Evolutionary conservation across 1,140 invertebrate genomes (phyloP).

Genomic region (Harpegnathos saltator): DNA sequence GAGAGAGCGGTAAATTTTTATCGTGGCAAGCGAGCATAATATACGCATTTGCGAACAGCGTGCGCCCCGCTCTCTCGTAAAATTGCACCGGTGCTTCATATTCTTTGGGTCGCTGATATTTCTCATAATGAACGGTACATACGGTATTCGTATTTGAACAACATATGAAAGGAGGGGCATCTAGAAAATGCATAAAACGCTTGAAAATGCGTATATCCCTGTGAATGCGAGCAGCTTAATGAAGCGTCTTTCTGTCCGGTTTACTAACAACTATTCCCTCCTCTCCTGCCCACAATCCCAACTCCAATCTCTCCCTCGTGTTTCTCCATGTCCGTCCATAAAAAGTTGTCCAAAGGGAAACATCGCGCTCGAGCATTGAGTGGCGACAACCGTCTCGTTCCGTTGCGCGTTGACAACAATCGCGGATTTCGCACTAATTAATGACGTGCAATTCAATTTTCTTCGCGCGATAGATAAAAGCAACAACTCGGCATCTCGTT

Average conservation of each 20-base stretch:
- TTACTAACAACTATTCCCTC: conserved; percentile 32
- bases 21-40: conserved; percentile 23
- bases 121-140: conserved; percentile 57
- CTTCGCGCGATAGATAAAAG: not conserved
- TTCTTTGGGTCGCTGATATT: conserved; percentile 42
- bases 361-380: not conserved
- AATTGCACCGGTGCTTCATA: conserved; percentile 26
- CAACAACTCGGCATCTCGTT: not conserved
- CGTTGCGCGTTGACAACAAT: not conserved
- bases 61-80: not conserved
- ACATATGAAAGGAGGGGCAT: conserved; percentile 26
- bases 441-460: not conserved
- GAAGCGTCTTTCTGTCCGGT: conserved; percentile 48
- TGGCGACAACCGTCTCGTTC: not conserved
- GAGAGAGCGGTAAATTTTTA: conserved; percentile 33
- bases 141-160: conserved; percentile 44
- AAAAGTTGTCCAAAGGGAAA: conserved; percentile 22
- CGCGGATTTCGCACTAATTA: conserved; percentile 4
- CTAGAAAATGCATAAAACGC: conserved; percentile 32
- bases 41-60: conserved; percentile 39
- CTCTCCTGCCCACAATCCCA: no score
- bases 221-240: conserved; percentile 38
- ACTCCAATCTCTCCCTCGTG: no score
- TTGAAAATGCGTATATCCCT: conserved; percentile 16
- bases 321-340: not conserved